Evolutionary conservation across 2,797 vertebrate genomes (phyloP).

Genomic region (Hippocampus kuda): DNA sequence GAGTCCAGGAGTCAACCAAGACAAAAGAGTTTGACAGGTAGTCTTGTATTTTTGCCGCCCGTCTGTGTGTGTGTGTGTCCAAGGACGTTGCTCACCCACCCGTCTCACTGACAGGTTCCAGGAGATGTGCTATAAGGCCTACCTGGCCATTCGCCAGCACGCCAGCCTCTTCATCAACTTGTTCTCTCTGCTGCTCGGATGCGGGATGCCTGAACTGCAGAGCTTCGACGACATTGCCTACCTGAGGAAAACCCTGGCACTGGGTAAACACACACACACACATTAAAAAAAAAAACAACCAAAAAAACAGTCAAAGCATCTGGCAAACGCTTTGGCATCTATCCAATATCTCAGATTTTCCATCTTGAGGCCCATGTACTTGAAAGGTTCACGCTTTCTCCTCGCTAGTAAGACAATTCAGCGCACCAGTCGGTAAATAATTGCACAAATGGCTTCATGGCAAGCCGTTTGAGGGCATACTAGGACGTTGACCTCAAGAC

Average conservation of each 20-base stretch:
- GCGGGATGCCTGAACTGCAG: conserved; percentile 71
- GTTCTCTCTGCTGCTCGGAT: conserved; percentile 70
- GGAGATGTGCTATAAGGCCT: conserved; percentile 74
- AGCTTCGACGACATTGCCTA: conserved; percentile 72
- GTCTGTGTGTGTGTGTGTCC: background rate
- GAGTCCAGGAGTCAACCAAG: conserved; percentile 69
- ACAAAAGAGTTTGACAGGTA: conserved; percentile 74
- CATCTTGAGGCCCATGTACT: background rate
- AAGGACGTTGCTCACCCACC: conserved; percentile 8
- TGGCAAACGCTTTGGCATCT: background rate
- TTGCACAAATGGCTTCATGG: too few relatives aligned
- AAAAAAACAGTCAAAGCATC: background rate
- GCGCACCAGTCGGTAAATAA: too few relatives aligned
- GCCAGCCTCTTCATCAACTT: conserved; percentile 73
- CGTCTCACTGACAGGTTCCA: conserved; percentile 60
- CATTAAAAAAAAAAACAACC: too few relatives aligned
- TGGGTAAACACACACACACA: conserved; percentile 31
- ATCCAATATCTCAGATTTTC: background rate
- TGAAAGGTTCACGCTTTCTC: too few relatives aligned
- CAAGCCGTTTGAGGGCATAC: background rate
- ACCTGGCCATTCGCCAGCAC: conserved; percentile 69
- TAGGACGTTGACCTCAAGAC: background rate
- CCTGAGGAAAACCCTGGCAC: conserved; percentile 69
- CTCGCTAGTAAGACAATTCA: background rate
- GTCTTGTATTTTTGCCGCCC: background rate